Percentiles rank a stretch among this genome's conserved stretches.
phyloP scores from a whole-genome alignment of 35 echinoderm and acorn worm species.

The Apostichopus japonicus region DNA sequence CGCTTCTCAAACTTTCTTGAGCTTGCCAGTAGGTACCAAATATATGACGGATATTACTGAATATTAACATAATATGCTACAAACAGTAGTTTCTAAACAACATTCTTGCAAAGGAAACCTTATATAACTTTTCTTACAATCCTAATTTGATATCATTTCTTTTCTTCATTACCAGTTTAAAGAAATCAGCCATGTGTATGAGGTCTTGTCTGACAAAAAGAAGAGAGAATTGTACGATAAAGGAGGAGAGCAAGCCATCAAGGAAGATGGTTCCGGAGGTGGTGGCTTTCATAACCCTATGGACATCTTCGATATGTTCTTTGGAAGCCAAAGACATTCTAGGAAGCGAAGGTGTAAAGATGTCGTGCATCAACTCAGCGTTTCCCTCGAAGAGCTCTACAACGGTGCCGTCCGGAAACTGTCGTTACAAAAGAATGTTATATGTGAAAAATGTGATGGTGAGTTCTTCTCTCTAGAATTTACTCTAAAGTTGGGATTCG shows the following conservation, averaged over 20 bases:
- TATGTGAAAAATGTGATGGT: constrained; percentile 98
- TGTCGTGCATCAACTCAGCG: constrained; percentile 87
- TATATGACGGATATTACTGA: no score
- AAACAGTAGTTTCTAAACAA: no score
- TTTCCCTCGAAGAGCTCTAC: constrained; percentile 87
- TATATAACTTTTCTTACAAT: no score
- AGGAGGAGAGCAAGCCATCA: constrained; percentile 86
- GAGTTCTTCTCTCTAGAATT: neutral
- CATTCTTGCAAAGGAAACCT: no score
- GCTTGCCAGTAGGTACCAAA: no score
- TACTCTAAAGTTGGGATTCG: no score
- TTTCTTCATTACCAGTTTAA: constrained; percentile 80
- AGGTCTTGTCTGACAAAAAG: constrained; percentile 83
- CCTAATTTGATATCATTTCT: no score
- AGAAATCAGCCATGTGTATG: constrained; percentile 84
- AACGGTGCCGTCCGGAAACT: constrained; percentile 90
- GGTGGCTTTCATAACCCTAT: constrained; percentile 88
- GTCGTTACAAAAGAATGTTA: constrained; percentile 90
- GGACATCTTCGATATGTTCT: constrained; percentile 99
- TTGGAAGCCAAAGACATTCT: constrained; percentile 54
- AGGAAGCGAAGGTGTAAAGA: constrained; percentile 79
- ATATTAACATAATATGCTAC: no score
- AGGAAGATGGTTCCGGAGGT: constrained; percentile 70
- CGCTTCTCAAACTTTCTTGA: no score
- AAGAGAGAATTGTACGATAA: constrained; percentile 89